Evolutionary conservation across 2,113 vertebrate species (phyloP).

Genomic region (Oreocharis arfaki): DNA sequence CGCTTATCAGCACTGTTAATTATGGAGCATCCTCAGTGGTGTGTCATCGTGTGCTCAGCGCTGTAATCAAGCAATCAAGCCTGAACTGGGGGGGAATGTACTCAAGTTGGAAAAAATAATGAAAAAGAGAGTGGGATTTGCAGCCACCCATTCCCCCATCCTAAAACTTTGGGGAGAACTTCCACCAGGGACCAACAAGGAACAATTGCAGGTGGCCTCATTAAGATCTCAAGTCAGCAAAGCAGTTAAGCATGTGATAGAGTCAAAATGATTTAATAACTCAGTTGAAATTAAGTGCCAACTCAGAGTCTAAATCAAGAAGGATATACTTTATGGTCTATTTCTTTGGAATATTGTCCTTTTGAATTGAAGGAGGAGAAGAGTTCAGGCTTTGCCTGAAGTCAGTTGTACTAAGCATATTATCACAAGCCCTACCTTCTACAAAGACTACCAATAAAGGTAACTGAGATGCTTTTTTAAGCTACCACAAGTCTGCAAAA

Average conservation of each 20-base stretch:
- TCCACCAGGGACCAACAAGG: not conserved
- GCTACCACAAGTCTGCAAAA: not conserved
- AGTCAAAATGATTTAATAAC: not conserved
- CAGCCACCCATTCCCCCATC: not conserved
- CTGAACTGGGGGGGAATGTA: not conserved
- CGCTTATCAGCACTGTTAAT: not conserved
- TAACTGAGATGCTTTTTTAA: not conserved
- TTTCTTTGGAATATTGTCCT: not conserved
- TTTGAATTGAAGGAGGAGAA: not conserved
- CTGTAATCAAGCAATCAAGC: slow-evolving; percentile 10
- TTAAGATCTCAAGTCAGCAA: not conserved
- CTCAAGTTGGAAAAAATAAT: not conserved
- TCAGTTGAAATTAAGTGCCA: not conserved
- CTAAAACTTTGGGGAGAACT: not conserved
- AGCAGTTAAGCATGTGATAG: not conserved
- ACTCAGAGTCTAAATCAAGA: not conserved
- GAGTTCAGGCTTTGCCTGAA: not conserved
- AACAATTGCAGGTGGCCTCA: not conserved
- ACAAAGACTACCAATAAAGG: not conserved
- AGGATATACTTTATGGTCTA: not conserved
- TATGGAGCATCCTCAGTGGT: not conserved
- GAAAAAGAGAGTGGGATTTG: not conserved
- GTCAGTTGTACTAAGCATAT: not conserved
- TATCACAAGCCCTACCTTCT: not conserved
- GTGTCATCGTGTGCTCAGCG: not conserved